phyloP scores from a whole-genome alignment of 2,113 vertebrate species.

The Lagopus leucura region DNA sequence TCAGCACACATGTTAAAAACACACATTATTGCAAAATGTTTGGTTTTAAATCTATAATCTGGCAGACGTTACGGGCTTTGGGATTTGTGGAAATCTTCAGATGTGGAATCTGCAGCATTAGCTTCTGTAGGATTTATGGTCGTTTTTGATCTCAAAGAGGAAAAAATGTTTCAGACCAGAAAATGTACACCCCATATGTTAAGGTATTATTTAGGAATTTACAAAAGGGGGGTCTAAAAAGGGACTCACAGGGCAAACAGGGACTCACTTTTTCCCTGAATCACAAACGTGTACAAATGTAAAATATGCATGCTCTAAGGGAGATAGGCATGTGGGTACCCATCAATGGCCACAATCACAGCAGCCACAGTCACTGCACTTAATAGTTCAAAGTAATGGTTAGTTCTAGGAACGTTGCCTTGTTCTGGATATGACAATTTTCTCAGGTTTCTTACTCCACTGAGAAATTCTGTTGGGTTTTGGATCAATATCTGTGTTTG shows the following conservation, averaged over 20 bases:
- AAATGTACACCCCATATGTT: background rate
- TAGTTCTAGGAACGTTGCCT: background rate
- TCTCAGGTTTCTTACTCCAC: background rate
- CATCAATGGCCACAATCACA: background rate
- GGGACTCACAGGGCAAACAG: background rate
- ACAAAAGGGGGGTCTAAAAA: background rate
- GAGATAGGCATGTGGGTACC: too few species aligned
- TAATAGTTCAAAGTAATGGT: background rate
- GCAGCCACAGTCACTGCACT: background rate
- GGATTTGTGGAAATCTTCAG: constrained; percentile 16
- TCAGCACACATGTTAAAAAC: background rate
- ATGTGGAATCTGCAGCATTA: background rate
- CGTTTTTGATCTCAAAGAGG: background rate
- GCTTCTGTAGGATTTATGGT: background rate
- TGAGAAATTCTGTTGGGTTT: background rate
- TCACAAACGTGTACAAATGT: background rate
- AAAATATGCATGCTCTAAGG: background rate
- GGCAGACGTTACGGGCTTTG: background rate
- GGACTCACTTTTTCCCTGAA: background rate
- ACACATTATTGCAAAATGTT: background rate
- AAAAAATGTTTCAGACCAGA: background rate
- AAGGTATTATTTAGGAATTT: background rate
- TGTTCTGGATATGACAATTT: background rate
- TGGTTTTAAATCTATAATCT: background rate
- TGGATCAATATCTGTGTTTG: background rate